Percentiles rank a stretch among this genome's conserved stretches.
These are phyloP conservation scores for Poeciliopsis retropinna DNA, from an alignment of 2,113 vertebrate species.

Conservation along the genomic window DNA sequence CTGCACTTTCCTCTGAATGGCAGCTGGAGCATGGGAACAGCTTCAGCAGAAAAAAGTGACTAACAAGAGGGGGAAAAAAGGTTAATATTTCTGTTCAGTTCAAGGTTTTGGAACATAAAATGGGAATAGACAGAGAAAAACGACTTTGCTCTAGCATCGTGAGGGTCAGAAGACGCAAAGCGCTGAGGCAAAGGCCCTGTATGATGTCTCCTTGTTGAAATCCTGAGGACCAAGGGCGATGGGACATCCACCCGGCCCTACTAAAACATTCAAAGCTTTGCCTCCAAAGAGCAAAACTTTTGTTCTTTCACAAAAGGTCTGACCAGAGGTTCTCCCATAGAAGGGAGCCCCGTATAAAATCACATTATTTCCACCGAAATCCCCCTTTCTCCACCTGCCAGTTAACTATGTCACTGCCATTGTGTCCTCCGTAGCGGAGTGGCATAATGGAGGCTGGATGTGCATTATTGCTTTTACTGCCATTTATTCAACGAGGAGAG, in stretches of 20 bases:
- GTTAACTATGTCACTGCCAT: constrained; percentile 90
- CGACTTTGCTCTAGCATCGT: constrained; percentile 15
- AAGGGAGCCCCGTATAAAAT: constrained; percentile 86
- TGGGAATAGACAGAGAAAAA: constrained; percentile 2
- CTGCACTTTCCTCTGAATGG: constrained; percentile 1
- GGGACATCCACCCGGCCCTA: constrained; percentile 73
- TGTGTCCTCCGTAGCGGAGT: constrained; percentile 87
- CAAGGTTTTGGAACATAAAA: constrained; percentile 50
- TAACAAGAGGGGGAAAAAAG: neutral
- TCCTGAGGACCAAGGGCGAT: constrained; percentile 60
- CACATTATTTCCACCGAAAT: constrained; percentile 93
- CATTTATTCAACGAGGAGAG: constrained; percentile 82
- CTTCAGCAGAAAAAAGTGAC: constrained; percentile 7
- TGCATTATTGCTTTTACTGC: constrained; percentile 90
- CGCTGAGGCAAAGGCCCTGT: constrained; percentile 59
- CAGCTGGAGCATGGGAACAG: constrained; percentile 3
- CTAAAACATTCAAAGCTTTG: constrained; percentile 83
- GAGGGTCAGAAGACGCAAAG: constrained; percentile 31
- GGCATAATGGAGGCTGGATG: constrained; percentile 83
- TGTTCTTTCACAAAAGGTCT: constrained; percentile 82
- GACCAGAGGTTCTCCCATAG: constrained; percentile 81
- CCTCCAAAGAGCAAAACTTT: constrained; percentile 82
- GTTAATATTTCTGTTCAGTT: constrained; percentile 40
- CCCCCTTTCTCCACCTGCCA: constrained; percentile 93
- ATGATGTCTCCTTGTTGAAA: constrained; percentile 70